These are phyloP conservation scores for Elachura formosa DNA, from an alignment of 2,113 vertebrate species.

Conservation along the genomic window DNA sequence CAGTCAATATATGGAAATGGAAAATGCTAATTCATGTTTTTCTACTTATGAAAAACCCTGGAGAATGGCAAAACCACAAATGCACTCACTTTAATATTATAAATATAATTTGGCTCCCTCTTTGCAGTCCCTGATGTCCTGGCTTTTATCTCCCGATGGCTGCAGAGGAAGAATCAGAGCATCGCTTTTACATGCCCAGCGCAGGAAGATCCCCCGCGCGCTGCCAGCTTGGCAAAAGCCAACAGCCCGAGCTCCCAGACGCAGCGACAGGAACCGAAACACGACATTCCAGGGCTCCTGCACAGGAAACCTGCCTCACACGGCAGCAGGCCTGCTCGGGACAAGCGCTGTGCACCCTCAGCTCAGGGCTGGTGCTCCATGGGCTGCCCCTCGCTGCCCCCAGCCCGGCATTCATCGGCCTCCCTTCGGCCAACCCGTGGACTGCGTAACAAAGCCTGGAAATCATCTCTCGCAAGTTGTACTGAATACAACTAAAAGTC, in stretches of 20 bases:
- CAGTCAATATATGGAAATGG: constrained; percentile 87
- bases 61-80: constrained; percentile 81
- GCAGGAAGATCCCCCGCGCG: constrained; percentile 59
- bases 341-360: rapidly evolving
- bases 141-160: constrained; percentile 80
- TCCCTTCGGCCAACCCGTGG: not conserved
- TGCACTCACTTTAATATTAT: constrained; percentile 85
- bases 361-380: no score
- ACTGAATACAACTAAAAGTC: not conserved
- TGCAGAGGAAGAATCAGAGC: constrained; percentile 70
- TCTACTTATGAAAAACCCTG: constrained; percentile 80
- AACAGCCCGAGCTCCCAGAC: constrained; percentile 18
- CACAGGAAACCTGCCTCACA: constrained; percentile 36
- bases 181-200: constrained; percentile 65
- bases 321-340: not conserved
- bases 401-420: not conserved
- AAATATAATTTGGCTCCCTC: constrained; percentile 85
- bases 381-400: rapidly evolving
- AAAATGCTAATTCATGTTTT: constrained; percentile 88
- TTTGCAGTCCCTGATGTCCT: constrained; percentile 73
- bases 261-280: constrained; percentile 45
- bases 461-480: not conserved
- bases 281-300: constrained; percentile 44
- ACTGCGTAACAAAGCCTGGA: not conserved
- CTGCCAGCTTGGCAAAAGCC: constrained; percentile 70